phyloP scores from a whole-genome alignment of 2,888 invertebrate genomes.

The Lysandra coridon region DNA sequence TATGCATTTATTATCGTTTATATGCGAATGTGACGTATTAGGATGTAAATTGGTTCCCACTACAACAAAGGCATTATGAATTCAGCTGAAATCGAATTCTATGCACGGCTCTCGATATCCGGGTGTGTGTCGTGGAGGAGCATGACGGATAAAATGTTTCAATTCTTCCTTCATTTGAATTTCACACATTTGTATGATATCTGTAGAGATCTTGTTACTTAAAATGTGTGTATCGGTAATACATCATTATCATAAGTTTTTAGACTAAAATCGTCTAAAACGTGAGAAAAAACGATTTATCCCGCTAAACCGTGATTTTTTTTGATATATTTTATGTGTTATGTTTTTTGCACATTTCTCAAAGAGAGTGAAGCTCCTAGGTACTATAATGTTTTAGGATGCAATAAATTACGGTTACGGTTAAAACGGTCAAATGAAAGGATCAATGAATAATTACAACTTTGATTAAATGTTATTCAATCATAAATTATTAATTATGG shows the following conservation, averaged over 20 bases:
- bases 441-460: background rate
- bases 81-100: conserved; percentile 28
- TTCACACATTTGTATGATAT: conserved; percentile 13
- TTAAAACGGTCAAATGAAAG: too few species aligned
- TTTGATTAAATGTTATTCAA: background rate
- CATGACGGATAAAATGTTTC: conserved; percentile 14
- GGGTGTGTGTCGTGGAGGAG: conserved; percentile 14
- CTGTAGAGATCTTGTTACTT: background rate
- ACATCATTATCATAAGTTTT: too few species aligned
- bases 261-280: too few species aligned
- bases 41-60: conserved; percentile 30
- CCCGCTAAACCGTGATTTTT: too few species aligned
- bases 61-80: conserved; percentile 29
- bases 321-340: too few species aligned
- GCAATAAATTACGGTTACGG: background rate
- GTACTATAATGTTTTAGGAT: background rate
- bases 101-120: conserved; percentile 27
- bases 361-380: too few species aligned
- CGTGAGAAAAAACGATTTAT: too few species aligned
- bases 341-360: too few species aligned
- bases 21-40: conserved; percentile 30
- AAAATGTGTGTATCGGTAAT: background rate
- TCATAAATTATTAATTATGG: background rate
- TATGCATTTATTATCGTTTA: conserved; percentile 25
- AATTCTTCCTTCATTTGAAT: background rate